A percentile compares a stretch with the other conserved stretches of the same genome.
Evolutionary conservation across 2,113 vertebrate genomes (phyloP).

Genomic region (Ranitomeya imitator): DNA sequence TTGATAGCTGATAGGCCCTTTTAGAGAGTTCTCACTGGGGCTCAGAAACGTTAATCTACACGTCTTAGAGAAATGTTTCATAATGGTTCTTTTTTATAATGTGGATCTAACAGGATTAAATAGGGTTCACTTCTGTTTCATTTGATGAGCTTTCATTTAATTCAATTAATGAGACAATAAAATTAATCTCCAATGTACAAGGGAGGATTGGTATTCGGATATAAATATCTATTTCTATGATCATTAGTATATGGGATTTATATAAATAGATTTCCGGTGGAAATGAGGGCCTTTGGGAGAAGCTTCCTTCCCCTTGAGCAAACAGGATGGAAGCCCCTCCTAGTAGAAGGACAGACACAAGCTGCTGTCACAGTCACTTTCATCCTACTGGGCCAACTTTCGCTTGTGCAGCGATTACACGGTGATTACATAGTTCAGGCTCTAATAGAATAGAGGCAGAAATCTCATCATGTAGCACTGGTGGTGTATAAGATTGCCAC

Average conservation of each 20-base stretch:
- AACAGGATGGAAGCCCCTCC: slow-evolving; percentile 51
- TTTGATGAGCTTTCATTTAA: neutral
- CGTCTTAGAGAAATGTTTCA: too few relatives aligned
- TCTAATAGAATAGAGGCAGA: neutral
- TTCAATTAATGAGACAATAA: neutral
- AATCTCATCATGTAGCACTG: neutral
- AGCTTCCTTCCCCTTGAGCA: slow-evolving; percentile 50
- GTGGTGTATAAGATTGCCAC: too few relatives aligned
- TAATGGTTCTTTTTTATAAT: neutral
- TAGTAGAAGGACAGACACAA: neutral
- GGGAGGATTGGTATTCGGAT: neutral
- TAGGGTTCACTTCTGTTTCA: neutral
- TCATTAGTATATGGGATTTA: neutral
- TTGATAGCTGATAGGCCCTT: too few relatives aligned
- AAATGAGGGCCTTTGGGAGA: slow-evolving; percentile 25
- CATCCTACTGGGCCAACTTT: neutral
- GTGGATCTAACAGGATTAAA: neutral
- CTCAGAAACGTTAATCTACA: too few relatives aligned
- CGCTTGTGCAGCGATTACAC: neutral
- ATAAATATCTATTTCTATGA: slow-evolving; percentile 1
- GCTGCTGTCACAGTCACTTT: slow-evolving; percentile 3
- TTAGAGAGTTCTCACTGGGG: too few relatives aligned
- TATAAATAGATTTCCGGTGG: slow-evolving; percentile 52
- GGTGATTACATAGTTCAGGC: neutral
- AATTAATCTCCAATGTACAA: neutral